Evolutionary conservation across 2,888 invertebrate genomes (phyloP).

Genomic region (Hermaeophaga mercurialis): DNA sequence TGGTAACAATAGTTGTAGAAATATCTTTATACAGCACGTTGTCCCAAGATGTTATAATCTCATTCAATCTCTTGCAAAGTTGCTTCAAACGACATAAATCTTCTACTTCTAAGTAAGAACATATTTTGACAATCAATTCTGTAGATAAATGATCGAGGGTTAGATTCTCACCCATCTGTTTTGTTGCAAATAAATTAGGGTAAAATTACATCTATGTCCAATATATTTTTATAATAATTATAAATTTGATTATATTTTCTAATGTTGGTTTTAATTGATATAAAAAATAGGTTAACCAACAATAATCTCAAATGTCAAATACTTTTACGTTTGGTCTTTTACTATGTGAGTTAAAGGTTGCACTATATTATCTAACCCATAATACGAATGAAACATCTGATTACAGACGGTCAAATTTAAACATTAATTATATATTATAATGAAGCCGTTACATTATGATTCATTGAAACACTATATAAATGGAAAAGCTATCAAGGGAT

Average conservation of each 20-base stretch:
- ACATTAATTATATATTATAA: too few species aligned
- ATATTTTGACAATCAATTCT: constrained; percentile 61
- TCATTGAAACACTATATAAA: too few species aligned
- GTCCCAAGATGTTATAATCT: constrained; percentile 54
- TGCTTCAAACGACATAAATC: constrained; percentile 60
- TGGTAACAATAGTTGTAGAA: constrained; percentile 32
- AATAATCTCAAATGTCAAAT: too few species aligned
- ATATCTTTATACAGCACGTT: constrained; percentile 35
- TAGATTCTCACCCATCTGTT: constrained; percentile 3
- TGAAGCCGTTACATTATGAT: too few species aligned
- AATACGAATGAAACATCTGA: too few species aligned
- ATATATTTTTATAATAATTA: neutral
- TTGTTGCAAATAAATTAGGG: neutral
- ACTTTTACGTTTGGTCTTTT: too few species aligned
- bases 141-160: constrained; percentile 49
- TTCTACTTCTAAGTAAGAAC: constrained; percentile 59
- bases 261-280: neutral
- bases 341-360: too few species aligned
- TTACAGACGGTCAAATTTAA: too few species aligned
- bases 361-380: too few species aligned
- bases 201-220: neutral
- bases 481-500: too few species aligned
- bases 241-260: neutral
- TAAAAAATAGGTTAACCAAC: too few species aligned
- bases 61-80: constrained; percentile 58